A percentile compares a stretch with the other conserved stretches of the same genome.
Evolutionary conservation across 2,113 vertebrate species (phyloP).

Genomic region (Pungitius pungitius): DNA sequence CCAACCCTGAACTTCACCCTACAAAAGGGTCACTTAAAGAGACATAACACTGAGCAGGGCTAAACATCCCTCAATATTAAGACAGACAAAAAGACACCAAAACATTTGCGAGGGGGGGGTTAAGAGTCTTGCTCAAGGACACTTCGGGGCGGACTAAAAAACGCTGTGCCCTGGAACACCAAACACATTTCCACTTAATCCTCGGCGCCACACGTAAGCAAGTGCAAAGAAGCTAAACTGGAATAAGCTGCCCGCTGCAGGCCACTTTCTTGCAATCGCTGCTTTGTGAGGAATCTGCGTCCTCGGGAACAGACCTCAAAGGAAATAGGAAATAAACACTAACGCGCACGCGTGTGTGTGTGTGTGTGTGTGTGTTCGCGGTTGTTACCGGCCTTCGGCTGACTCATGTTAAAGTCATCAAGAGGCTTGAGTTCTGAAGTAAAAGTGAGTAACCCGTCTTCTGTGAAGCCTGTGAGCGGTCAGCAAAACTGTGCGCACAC

Average conservation of each 20-base stretch:
- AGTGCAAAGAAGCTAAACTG: constrained; percentile 36
- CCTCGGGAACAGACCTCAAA: neutral
- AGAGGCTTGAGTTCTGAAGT: neutral
- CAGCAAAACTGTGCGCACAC: constrained; percentile 16
- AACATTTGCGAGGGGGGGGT: neutral
- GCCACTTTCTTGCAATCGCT: constrained; percentile 35
- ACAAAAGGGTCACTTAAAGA: too few relatives aligned
- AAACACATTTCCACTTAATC: constrained; percentile 31
- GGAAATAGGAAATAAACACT: constrained; percentile 9
- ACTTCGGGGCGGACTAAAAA: neutral
- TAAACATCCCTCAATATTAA: too few relatives aligned
- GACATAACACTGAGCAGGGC: too few relatives aligned
- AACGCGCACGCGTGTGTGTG: too few relatives aligned
- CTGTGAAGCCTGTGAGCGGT: constrained; percentile 39
- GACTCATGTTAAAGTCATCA: neutral
- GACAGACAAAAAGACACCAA: neutral
- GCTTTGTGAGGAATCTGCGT: constrained; percentile 11
- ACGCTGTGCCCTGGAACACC: constrained; percentile 19
- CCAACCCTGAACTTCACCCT: too few relatives aligned
- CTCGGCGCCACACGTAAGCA: constrained; percentile 21
- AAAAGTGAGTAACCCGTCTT: constrained; percentile 24
- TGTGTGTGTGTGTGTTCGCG: too few relatives aligned
- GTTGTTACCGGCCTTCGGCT: neutral
- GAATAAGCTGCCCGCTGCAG: constrained; percentile 33
- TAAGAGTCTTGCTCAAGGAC: constrained; percentile 1